phyloP scores from a whole-genome alignment of 2,888 invertebrate species.

The Volucella zonaria region DNA sequence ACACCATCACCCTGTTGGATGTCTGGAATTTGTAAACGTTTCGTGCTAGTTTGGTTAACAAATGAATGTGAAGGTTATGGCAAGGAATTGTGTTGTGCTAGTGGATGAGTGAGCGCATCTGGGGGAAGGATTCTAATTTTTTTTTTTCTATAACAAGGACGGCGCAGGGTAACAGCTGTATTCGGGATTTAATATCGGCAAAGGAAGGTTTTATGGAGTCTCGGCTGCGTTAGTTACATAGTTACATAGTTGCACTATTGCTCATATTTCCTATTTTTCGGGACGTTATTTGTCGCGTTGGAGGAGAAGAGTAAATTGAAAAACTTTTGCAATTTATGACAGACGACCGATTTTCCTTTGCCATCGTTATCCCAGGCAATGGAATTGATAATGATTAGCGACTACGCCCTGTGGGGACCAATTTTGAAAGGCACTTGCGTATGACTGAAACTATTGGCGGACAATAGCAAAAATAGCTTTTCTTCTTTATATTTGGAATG shows the following conservation, averaged over 20 bases:
- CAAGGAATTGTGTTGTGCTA: conserved; percentile 30
- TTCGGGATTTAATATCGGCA: conserved; percentile 44
- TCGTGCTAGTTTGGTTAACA: conserved; percentile 47
- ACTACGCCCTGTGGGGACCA: no score
- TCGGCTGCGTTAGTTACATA: conserved; percentile 8
- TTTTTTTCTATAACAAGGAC: background rate
- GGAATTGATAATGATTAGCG: conserved; percentile 52
- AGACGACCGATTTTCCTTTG: conserved; percentile 57
- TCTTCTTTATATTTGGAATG: no score
- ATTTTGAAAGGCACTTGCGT: no score
- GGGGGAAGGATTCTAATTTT: conserved; percentile 13
- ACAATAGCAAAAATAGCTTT: no score
- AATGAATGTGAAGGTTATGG: conserved; percentile 68
- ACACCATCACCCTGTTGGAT: conserved; percentile 37
- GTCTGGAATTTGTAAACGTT: conserved; percentile 60
- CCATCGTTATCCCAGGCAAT: conserved; percentile 44
- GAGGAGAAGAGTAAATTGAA: conserved; percentile 54
- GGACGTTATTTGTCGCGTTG: conserved; percentile 17
- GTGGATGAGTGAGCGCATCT: background rate
- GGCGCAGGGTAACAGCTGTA: conserved; percentile 42
- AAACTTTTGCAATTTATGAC: conserved; percentile 71
- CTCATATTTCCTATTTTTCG: conserved; percentile 28
- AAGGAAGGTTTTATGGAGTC: conserved; percentile 26
- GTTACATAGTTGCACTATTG: conserved; percentile 44
- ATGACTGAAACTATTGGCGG: no score